phyloP scores from a whole-genome alignment of 2,888 invertebrate genomes.

The Drosophila ochracea region DNA sequence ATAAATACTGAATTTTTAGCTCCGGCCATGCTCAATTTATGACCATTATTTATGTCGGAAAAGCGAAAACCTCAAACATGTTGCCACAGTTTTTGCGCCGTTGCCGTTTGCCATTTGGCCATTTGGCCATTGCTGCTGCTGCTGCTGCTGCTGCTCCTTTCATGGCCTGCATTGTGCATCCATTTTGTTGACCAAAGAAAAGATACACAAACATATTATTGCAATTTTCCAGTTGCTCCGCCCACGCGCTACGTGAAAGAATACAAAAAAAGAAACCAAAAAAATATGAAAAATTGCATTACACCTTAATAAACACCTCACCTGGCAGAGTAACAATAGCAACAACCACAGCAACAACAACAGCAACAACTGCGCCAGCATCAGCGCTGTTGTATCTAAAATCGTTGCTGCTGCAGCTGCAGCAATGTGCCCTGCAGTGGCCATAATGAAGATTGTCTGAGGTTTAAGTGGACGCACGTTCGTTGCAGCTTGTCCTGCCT shows the following conservation, averaged over 20 bases:
- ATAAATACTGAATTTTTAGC: slow-evolving; percentile 86
- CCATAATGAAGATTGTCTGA: slow-evolving; percentile 83
- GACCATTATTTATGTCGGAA: slow-evolving; percentile 85
- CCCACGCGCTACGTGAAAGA: slow-evolving; percentile 63
- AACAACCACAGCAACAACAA: neutral
- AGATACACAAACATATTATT: slow-evolving; percentile 79
- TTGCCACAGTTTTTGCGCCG: slow-evolving; percentile 75
- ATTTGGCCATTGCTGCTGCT: slow-evolving; percentile 9
- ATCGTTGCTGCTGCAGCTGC: slow-evolving; percentile 55
- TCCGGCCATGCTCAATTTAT: slow-evolving; percentile 85
- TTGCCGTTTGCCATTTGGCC: slow-evolving; percentile 5
- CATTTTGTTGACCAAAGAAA: slow-evolving; percentile 71
- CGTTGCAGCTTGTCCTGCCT: slow-evolving; percentile 30
- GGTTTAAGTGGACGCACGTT: slow-evolving; percentile 81
- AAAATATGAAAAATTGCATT: slow-evolving; percentile 75
- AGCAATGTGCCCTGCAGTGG: slow-evolving; percentile 68
- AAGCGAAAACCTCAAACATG: slow-evolving; percentile 83
- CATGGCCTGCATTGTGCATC: slow-evolving; percentile 72
- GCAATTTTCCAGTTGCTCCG: slow-evolving; percentile 81
- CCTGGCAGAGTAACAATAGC: slow-evolving; percentile 53
- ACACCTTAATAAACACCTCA: slow-evolving; percentile 82
- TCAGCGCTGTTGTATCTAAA: slow-evolving; percentile 42
- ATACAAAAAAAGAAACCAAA: slow-evolving; percentile 37
- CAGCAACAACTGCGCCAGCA: slow-evolving; percentile 35
- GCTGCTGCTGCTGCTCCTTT: slow-evolving; percentile 10